Evolutionary conservation across 2,113 vertebrate genomes (phyloP).

Genomic region (Lepus americanus): DNA sequence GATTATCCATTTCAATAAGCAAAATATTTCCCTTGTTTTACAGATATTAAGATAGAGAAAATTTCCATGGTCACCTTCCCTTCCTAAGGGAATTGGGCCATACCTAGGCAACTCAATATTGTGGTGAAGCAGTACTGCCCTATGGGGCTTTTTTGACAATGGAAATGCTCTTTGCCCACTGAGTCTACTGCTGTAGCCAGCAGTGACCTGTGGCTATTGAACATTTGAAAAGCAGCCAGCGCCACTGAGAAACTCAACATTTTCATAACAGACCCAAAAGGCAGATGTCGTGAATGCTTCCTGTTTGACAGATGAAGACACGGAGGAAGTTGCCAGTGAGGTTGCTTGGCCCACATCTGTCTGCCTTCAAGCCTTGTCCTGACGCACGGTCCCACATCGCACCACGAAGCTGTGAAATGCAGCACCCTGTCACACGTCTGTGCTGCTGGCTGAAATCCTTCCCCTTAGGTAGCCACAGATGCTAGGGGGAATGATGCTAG

Average conservation of each 20-base stretch:
- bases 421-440: background rate
- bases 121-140: no score
- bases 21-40: background rate
- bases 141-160: background rate
- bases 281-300: background rate
- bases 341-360: background rate
- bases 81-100: background rate
- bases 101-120: fast-evolving
- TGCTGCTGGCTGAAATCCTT: background rate
- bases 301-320: slow-evolving; percentile 12
- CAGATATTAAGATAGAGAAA: background rate
- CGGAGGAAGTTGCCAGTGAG: background rate
- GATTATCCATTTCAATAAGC: background rate
- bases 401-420: fast-evolving
- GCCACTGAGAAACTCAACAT: background rate
- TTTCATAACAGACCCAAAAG: background rate
- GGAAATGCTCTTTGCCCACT: background rate
- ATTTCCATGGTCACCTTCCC: background rate
- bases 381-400: no score
- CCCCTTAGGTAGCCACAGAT: background rate
- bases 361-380: background rate
- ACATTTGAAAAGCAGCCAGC: background rate
- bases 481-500: background rate
- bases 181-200: background rate
- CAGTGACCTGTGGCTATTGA: background rate